These are phyloP conservation scores for Peromyscus attwateri DNA, from an alignment of 2,797 vertebrate species.

Conservation along the genomic window DNA sequence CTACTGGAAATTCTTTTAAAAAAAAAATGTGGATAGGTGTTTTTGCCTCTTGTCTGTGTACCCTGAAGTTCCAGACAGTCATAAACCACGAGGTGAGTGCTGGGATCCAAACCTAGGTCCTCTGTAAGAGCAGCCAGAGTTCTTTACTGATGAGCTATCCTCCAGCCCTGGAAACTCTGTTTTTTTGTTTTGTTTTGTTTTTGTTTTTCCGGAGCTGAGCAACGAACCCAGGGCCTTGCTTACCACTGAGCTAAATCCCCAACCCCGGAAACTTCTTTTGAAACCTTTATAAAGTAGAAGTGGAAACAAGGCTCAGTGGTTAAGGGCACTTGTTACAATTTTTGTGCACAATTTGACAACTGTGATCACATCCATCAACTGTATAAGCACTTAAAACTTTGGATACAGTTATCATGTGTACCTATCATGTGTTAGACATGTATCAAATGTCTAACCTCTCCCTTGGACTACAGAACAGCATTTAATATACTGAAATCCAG, in stretches of 20 bases:
- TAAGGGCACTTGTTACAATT: background rate
- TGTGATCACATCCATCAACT: background rate
- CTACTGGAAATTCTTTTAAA: background rate
- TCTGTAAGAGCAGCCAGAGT: background rate
- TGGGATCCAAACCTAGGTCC: background rate
- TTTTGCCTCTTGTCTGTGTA: background rate
- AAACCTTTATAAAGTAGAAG: background rate
- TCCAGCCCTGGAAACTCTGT: no score
- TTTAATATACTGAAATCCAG: slow-evolving; percentile 75
- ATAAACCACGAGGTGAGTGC: background rate
- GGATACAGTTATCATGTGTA: slow-evolving; percentile 66
- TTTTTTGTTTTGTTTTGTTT: no score
- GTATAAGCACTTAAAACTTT: background rate
- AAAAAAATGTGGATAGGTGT: background rate
- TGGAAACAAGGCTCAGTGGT: background rate
- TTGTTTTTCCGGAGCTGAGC: no score
- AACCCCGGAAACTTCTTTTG: background rate
- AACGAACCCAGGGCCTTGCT: no score
- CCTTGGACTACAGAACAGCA: slow-evolving; percentile 40
- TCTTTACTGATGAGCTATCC: background rate
- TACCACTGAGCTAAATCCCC: no score
- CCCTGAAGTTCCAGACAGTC: background rate
- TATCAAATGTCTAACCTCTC: slow-evolving; percentile 68
- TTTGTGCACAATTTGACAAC: background rate
- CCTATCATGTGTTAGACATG: slow-evolving; percentile 65